phyloP scores from a whole-genome alignment of 2,113 vertebrate species.

The Numida meleagris region DNA sequence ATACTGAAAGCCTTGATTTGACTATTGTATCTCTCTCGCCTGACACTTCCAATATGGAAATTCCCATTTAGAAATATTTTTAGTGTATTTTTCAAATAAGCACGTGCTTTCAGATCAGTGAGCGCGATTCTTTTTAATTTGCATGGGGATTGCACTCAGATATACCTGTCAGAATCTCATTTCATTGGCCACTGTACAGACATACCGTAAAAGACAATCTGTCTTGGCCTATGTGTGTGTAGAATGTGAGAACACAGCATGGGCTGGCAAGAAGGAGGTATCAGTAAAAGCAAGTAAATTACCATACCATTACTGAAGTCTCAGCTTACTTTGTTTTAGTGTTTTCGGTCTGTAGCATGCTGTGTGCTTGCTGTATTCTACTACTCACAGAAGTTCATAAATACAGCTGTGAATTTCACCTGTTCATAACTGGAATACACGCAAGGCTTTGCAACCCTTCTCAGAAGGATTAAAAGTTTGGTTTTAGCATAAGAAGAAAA shows the following conservation, averaged over 20 bases:
- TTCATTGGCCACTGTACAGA: neutral
- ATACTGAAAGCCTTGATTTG: neutral
- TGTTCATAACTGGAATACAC: neutral
- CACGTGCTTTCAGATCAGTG: neutral
- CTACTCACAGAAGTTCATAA: neutral
- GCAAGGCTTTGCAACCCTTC: neutral
- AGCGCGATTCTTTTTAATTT: neutral
- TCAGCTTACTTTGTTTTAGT: neutral
- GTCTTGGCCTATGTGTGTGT: neutral
- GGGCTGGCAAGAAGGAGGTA: neutral
- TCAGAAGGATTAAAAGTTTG: neutral
- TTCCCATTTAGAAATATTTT: neutral
- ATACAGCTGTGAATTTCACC: neutral
- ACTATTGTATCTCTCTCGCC: rapidly evolving
- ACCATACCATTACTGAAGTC: neutral
- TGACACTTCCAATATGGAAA: neutral
- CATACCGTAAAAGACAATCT: neutral
- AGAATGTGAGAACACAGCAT: constrained; percentile 16
- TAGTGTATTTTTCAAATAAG: neutral
- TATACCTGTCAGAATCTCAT: neutral
- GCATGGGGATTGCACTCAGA: neutral
- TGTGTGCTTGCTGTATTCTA: neutral
- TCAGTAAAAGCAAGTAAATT: constrained; percentile 20
- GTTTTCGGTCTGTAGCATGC: neutral
- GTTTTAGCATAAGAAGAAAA: neutral